Percentiles rank a stretch among this genome's conserved stretches.
These are phyloP conservation scores for Euphysa ruthae DNA, from an alignment of 30 jellyfish, hydroid and myxozoan genomes.

Conservation along the genomic window DNA sequence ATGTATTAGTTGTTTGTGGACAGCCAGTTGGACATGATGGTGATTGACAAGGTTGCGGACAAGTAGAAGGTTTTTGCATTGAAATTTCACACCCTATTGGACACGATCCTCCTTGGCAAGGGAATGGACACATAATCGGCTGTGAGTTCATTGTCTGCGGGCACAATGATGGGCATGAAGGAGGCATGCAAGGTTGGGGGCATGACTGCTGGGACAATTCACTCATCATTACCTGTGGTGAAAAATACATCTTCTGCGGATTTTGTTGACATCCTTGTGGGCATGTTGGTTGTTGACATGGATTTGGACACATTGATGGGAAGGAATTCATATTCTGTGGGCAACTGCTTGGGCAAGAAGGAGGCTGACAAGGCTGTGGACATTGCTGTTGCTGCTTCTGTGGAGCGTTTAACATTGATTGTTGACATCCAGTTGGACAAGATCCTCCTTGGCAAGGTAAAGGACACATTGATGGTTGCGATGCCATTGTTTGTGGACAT, in stretches of 20 bases:
- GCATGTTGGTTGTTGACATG: conserved; percentile 36
- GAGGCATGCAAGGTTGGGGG: conserved; percentile 28
- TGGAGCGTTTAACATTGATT: neutral
- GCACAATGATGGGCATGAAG: conserved; percentile 18
- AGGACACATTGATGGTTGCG: conserved; percentile 20
- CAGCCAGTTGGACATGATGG: conserved; percentile 37
- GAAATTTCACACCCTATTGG: conserved; percentile 2
- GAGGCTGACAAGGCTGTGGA: conserved; percentile 37
- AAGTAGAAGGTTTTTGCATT: neutral
- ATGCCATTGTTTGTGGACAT: conserved; percentile 2
- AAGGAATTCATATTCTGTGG: neutral
- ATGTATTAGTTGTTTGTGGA: conserved; percentile 12
- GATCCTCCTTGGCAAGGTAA: conserved; percentile 16
- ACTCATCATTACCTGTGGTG: conserved; percentile 11
- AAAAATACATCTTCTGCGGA: neutral
- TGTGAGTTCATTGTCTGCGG: neutral
- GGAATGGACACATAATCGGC: conserved; percentile 22
- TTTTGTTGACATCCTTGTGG: conserved; percentile 23
- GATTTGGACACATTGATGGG: conserved; percentile 44
- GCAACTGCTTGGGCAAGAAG: conserved; percentile 23
- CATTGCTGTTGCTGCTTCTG: conserved; percentile 1
- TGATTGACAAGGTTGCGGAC: conserved; percentile 27
- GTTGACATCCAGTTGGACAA: conserved; percentile 30
- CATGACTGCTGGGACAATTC: conserved; percentile 38
- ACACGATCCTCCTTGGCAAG: neutral